These are phyloP conservation scores for Scatophagus argus DNA, from an alignment of 2,113 vertebrate genomes.

Conservation along the genomic window DNA sequence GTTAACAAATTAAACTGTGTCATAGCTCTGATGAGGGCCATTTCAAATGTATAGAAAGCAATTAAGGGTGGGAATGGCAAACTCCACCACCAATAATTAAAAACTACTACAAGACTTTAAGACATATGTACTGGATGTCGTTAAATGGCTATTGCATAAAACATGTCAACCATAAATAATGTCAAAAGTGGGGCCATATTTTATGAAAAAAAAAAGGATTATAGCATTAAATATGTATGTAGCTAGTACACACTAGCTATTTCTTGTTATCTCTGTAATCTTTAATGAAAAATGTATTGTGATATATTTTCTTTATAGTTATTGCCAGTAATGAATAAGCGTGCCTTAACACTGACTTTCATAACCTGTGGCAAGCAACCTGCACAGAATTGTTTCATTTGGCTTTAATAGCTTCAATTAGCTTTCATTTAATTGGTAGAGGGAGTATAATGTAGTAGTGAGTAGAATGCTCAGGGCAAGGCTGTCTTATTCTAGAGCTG, in stretches of 20 bases:
- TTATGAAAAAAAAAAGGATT: neutral
- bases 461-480: slow-evolving; percentile 69
- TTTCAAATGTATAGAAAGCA: slow-evolving; percentile 14
- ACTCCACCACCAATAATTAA: too few relatives aligned
- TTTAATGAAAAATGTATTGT: neutral
- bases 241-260: neutral
- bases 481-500: slow-evolving; percentile 56
- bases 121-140: neutral
- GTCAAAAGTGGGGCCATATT: too few relatives aligned
- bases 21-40: slow-evolving; percentile 63
- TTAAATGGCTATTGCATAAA: neutral
- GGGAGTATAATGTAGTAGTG: too few relatives aligned
- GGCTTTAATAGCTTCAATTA: slow-evolving; percentile 81
- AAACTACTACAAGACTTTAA: neutral
- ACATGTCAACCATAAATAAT: too few relatives aligned
- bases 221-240: neutral
- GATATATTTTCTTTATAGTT: neutral
- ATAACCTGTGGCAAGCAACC: slow-evolving; percentile 66
- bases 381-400: slow-evolving; percentile 77
- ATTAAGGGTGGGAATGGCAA: neutral
- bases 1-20: slow-evolving; percentile 73
- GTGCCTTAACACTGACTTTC: slow-evolving; percentile 53
- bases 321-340: slow-evolving; percentile 11
- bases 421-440: slow-evolving; percentile 77
- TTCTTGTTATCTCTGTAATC: neutral